Evolutionary conservation across 2,888 invertebrate species (phyloP).

Genomic region (Heliconius hortense): DNA sequence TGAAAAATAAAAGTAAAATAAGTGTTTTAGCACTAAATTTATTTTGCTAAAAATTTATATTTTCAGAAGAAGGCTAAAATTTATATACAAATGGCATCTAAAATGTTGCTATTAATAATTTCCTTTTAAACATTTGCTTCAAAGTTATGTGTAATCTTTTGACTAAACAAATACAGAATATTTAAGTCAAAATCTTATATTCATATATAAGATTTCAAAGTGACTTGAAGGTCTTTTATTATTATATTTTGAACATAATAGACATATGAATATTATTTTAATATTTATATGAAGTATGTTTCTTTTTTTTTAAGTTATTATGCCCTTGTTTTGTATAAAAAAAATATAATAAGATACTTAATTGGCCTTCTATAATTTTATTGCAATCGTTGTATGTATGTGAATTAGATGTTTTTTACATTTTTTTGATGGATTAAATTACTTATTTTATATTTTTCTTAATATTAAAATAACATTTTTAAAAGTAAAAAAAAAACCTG

Average conservation of each 20-base stretch:
- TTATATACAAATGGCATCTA: slow-evolving; percentile 6
- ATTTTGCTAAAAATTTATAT: background rate
- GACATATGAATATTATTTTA: background rate
- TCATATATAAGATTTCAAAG: background rate
- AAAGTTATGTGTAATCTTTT: background rate
- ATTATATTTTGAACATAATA: slow-evolving; percentile 8
- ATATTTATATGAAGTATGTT: background rate
- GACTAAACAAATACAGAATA: background rate
- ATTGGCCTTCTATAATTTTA: background rate
- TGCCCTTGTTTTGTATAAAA: background rate
- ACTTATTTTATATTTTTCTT: no score
- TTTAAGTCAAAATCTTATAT: no score
- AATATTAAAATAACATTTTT: no score
- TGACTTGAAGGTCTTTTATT: background rate
- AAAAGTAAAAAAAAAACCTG: no score
- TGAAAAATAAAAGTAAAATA: background rate
- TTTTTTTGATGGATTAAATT: no score
- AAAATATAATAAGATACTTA: background rate
- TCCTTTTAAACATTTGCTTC: background rate
- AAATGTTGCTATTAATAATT: slow-evolving; percentile 19
- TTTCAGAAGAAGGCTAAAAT: background rate
- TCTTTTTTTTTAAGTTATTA: background rate
- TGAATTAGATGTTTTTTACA: background rate
- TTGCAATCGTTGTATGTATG: background rate
- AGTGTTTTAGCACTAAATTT: no score